Base-by-base conservation (phyloP, 2,113 vertebrate species). In the Hippoglossus stenolepis region DNA sequence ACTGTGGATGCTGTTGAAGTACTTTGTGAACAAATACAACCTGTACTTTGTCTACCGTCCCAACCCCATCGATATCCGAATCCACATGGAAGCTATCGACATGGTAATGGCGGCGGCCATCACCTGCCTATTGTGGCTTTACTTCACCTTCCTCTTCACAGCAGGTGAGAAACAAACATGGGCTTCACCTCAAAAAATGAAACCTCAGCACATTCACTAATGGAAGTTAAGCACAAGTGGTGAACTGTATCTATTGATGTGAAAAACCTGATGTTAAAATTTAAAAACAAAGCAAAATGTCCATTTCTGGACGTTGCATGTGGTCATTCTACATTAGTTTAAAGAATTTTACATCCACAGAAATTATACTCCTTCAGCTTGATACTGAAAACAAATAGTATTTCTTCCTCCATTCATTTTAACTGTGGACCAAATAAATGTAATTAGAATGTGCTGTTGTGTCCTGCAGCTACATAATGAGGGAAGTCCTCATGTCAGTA, bases 111-210 rank as follows among this genome's bases (percentile, higher is more conserved):
- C 96, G 0, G 98, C 98, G 0, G 97, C 97, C 51, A 99, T 99
- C 85, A 95, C 99, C 78, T 98, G 97, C 84, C 94, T 99, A 14
- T 95, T 99, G 80, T 99, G 97, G 96, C 95, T 99, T 15, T 97
- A 95, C 64, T 99, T 98, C 87, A 98, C 95, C 87, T 99, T 97
- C 2, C 95, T 97, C 62, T 90, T 99, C 67, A 86, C 96, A 31
- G 90, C 96, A 76, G 97, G 98, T 98, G 76, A 83, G 64, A 54
- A 61, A 68, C n/a, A n/a, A 40, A 5, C 0, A 0, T 20, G 11
- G 20, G 21, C 2, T 8, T 2, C 13, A 65, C 9, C 26, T 56
- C 15, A 47, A 67, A 21, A 56, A 9, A 10, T 38, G 0, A n/a
- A 31, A 74, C 11, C 11, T 45, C 43, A 45, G 13, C 11, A 14